phyloP scores from a whole-genome alignment of 2,797 vertebrate genomes.

The Esox masquinongy region DNA sequence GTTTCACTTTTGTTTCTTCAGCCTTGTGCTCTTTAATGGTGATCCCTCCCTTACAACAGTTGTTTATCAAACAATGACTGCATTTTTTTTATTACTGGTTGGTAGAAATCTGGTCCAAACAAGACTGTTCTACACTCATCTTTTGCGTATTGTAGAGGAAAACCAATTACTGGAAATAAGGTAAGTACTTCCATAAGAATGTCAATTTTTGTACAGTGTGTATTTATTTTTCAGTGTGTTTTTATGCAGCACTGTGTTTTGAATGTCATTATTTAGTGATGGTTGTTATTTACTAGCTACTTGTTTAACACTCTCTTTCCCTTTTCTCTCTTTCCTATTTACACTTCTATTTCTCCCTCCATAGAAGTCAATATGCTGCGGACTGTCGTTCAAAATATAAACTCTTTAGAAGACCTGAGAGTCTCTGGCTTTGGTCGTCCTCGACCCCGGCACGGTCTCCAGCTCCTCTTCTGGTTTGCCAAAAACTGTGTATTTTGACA shows the following conservation, averaged over 20 bases:
- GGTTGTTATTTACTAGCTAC: no score
- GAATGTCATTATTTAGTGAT: neutral
- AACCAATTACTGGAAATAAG: neutral
- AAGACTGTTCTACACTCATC: no score
- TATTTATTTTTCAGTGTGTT: neutral
- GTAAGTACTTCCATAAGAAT: neutral
- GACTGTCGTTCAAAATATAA: slow-evolving; percentile 10
- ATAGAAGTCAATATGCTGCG: neutral
- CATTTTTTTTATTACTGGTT: no score
- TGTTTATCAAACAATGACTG: no score
- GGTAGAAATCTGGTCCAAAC: no score
- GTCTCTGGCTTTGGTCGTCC: slow-evolving; percentile 38
- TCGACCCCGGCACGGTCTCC: slow-evolving; percentile 52
- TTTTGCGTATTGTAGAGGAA: no score
- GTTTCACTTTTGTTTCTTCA: no score
- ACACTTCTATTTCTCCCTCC: neutral
- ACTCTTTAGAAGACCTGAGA: slow-evolving; percentile 34
- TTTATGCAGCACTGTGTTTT: neutral
- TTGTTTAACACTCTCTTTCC: slow-evolving; percentile 26
- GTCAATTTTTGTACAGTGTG: no score
- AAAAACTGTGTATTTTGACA: slow-evolving; percentile 36
- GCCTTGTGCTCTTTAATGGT: no score
- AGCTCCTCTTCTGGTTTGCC: slow-evolving; percentile 58
- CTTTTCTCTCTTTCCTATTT: neutral
- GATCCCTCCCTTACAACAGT: no score